Evolutionary conservation across 2,888 invertebrate species (phyloP).

Genomic region (Atethmia centrago): DNA sequence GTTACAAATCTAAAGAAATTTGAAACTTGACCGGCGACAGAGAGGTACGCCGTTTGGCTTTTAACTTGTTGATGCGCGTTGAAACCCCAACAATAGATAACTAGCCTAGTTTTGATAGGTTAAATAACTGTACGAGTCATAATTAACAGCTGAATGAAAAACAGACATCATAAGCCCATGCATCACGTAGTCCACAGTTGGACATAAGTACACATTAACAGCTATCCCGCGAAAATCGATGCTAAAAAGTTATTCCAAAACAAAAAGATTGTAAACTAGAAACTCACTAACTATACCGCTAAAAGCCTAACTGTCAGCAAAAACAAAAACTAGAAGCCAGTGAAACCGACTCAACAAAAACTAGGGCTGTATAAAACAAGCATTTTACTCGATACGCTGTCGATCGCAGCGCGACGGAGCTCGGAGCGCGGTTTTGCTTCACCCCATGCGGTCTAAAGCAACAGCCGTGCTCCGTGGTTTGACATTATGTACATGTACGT

Average conservation of each 20-base stretch:
- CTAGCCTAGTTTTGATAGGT: too few relatives aligned
- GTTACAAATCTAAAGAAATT: too few relatives aligned
- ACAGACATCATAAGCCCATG: not conserved
- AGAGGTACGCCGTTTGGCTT: not conserved
- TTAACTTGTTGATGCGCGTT: not conserved
- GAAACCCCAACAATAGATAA: not conserved
- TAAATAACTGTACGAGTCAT: too few relatives aligned
- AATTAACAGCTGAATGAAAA: not conserved
- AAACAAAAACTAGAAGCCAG: constrained; percentile 4
- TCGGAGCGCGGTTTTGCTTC: constrained; percentile 36
- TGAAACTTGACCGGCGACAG: not conserved
- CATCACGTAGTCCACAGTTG: not conserved
- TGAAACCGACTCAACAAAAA: constrained; percentile 13
- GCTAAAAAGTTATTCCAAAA: not conserved
- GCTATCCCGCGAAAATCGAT: not conserved
- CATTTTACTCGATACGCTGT: constrained; percentile 32
- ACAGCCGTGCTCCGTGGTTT: constrained; percentile 41
- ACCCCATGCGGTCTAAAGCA: constrained; percentile 48
- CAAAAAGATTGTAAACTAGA: not conserved
- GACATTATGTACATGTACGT: constrained; percentile 27
- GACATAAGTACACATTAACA: not conserved
- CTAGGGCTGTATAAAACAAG: constrained; percentile 23
- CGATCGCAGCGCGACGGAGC: constrained; percentile 30
- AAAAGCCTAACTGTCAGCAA: constrained; percentile 3
- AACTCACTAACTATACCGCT: constrained; percentile 3